Evolutionary conservation across 2,113 vertebrate species (phyloP).

Genomic region (Capreolus pygargus): DNA sequence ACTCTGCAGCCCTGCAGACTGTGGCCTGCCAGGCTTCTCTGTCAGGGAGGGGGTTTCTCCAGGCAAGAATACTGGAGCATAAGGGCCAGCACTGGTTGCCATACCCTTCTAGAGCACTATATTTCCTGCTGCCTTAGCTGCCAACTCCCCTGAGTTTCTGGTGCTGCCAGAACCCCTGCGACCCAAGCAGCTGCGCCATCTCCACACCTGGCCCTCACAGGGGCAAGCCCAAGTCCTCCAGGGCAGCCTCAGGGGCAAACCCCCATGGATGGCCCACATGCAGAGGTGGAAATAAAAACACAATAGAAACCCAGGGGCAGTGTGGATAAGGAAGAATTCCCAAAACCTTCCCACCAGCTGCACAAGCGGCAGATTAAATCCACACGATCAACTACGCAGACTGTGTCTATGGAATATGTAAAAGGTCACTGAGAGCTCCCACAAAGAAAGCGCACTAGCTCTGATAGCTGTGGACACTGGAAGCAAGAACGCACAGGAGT

Average conservation of each 20-base stretch:
- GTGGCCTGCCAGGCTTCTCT: not conserved
- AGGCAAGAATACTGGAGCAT: accelerated
- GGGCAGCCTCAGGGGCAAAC: not conserved
- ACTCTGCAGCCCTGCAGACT: not conserved
- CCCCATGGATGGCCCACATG: too few relatives aligned
- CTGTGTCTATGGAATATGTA: accelerated
- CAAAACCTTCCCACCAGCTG: not conserved
- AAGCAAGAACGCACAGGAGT: not conserved
- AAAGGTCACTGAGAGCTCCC: not conserved
- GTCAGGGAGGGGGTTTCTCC: not conserved
- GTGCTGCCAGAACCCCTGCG: not conserved
- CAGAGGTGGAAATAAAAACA: not conserved
- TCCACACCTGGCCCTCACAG: not conserved
- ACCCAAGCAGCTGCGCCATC: not conserved
- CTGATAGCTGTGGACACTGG: not conserved
- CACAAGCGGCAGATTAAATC: not conserved
- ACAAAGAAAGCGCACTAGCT: accelerated
- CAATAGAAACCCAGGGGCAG: not conserved
- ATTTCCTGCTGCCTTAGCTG: accelerated
- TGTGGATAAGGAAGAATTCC: not conserved
- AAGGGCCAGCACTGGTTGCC: accelerated
- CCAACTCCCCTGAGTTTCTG: not conserved
- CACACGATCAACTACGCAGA: not conserved
- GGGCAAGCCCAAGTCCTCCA: not conserved
- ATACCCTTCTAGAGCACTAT: too few relatives aligned